These are phyloP conservation scores for Eurytoma adleriae DNA, from an alignment of 2,888 invertebrate genomes.

Conservation along the genomic window DNA sequence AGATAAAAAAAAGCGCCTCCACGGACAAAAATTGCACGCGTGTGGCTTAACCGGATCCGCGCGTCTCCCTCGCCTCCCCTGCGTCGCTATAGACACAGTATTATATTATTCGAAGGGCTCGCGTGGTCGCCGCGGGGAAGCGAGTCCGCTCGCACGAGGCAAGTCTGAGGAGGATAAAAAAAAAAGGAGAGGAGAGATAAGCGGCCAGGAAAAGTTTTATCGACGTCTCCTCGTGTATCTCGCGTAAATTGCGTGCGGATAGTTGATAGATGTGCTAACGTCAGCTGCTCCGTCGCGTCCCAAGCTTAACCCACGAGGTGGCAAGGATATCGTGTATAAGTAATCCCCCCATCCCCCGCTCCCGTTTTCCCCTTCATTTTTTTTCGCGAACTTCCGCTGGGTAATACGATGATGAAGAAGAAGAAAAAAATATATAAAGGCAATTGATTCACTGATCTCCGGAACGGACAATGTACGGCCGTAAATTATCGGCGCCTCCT, in stretches of 20 bases:
- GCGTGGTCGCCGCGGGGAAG: too few species aligned
- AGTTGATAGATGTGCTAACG: constrained; percentile 34
- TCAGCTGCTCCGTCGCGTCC: constrained; percentile 30
- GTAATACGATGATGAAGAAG: neutral
- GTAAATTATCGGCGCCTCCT: constrained; percentile 1
- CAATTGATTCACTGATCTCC: constrained; percentile 30
- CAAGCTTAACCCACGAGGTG: constrained; percentile 28
- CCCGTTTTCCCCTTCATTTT: neutral
- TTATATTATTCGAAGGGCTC: neutral
- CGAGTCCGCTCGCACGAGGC: too few species aligned
- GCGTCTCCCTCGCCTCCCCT: too few species aligned
- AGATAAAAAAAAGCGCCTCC: too few species aligned
- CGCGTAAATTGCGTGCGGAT: constrained; percentile 32
- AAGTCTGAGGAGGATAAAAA: neutral
- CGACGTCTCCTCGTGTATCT: constrained; percentile 45
- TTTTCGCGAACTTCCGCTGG: neutral
- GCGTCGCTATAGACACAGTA: too few species aligned
- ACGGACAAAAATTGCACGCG: too few species aligned
- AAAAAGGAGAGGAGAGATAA: constrained; percentile 1
- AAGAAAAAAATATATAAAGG: neutral
- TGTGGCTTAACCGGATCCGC: too few species aligned
- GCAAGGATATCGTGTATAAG: neutral
- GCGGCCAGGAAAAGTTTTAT: neutral
- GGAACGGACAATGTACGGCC: constrained; percentile 31
- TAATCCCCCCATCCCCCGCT: neutral